Conservation (phyloP, 2,888 invertebrate species). For the Caenorhabditis virilis region DNA sequence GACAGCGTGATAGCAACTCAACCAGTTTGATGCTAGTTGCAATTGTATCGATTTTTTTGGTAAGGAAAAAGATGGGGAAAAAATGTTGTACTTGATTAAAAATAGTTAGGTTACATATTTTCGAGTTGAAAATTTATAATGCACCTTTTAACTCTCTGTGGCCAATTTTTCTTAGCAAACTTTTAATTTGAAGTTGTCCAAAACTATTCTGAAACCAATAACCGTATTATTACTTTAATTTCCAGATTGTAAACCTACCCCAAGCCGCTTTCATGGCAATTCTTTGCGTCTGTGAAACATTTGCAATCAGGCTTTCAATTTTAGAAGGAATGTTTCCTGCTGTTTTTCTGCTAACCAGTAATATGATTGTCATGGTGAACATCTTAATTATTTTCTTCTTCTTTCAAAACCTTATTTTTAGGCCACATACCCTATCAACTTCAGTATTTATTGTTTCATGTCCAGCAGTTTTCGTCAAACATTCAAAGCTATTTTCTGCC, state of each 20-base stretch:
- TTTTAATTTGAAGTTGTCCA: neutral
- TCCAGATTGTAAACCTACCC: conserved; percentile 71
- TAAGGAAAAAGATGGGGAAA: conserved; percentile 6
- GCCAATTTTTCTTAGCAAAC: neutral
- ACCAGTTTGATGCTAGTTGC: conserved; percentile 71
- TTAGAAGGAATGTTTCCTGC: conserved; percentile 57
- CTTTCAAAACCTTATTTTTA: conserved; percentile 25
- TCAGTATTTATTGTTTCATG: conserved; percentile 95
- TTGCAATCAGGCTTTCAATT: conserved; percentile 50
- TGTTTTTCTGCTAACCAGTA: conserved; percentile 70
- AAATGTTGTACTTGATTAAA: neutral
- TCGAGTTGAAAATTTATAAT: too few relatives aligned
- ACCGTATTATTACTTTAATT: too few relatives aligned
- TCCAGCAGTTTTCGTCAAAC: conserved; percentile 85
- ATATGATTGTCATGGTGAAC: conserved; percentile 79
- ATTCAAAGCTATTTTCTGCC: conserved; percentile 79
- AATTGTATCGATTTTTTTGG: conserved; percentile 71
- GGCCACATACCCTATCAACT: conserved; percentile 86
- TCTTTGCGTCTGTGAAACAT: conserved; percentile 62
- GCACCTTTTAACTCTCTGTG: neutral
- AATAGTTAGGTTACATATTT: too few relatives aligned
- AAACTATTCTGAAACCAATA: neutral
- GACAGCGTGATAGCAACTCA: conserved; percentile 67
- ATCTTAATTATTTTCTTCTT: neutral
- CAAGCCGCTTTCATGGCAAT: conserved; percentile 66